A percentile compares a stretch with the other conserved stretches of the same genome.
Conservation (phyloP, 1,140 invertebrate genomes). For the Drosophila kurseongensis region DNA sequence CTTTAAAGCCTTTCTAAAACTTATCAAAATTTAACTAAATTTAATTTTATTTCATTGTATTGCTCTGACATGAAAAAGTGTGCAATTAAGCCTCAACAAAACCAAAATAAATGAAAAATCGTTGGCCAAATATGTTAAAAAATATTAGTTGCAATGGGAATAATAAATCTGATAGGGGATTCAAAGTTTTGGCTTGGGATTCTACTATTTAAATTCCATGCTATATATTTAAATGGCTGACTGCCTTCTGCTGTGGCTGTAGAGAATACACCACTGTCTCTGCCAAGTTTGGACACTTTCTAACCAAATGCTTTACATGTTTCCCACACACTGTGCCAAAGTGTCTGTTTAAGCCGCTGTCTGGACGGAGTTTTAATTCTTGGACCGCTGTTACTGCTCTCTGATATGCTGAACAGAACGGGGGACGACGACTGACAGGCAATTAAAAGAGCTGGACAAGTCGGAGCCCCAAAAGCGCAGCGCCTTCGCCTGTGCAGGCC, state of each 20-base stretch:
- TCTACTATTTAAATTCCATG: neutral
- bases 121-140: no score
- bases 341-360: neutral
- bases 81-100: no score
- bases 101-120: no score
- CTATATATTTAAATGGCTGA: neutral
- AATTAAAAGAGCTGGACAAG: constrained; percentile 71
- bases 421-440: constrained; percentile 54
- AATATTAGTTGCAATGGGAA: no score
- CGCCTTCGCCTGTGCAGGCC: constrained; percentile 44
- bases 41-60: no score
- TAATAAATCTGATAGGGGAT: neutral
- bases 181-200: neutral
- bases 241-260: constrained; percentile 30
- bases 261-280: constrained; percentile 54
- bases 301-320: constrained; percentile 41
- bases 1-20: no score
- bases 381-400: neutral
- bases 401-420: constrained; percentile 46
- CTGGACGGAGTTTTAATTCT: neutral
- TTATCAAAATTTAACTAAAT: no score
- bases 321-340: constrained; percentile 38
- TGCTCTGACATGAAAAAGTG: no score
- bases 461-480: constrained; percentile 54
- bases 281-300: constrained; percentile 54